phyloP scores from a whole-genome alignment of 2,888 invertebrate genomes.

The Epistrophe eligans region DNA sequence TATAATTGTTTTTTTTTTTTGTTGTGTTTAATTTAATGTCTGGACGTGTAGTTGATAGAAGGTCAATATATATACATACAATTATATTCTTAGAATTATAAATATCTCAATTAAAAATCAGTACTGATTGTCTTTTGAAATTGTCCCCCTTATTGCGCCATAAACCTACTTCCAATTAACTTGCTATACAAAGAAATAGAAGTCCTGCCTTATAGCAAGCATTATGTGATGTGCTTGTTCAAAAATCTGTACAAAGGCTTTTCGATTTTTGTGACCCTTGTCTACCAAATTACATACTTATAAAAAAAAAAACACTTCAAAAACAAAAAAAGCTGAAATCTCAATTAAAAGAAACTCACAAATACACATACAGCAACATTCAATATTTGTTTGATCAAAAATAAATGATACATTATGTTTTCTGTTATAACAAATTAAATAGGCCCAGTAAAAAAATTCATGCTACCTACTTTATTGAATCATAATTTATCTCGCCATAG shows the following conservation, averaged over 20 bases:
- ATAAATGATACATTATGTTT: too few relatives aligned
- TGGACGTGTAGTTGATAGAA: not conserved
- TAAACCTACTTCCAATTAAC: conserved; percentile 60
- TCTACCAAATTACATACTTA: conserved; percentile 59
- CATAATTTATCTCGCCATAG: too few relatives aligned
- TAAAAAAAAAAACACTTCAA: conserved; percentile 49
- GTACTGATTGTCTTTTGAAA: conserved; percentile 31
- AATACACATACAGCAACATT: not conserved
- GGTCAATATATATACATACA: not conserved
- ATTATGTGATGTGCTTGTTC: conserved; percentile 36
- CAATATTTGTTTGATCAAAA: not conserved
- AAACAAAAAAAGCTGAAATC: conserved; percentile 36
- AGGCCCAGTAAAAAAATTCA: too few relatives aligned
- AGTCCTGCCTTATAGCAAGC: not conserved
- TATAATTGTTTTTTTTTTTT: too few relatives aligned
- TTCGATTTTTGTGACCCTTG: conserved; percentile 64
- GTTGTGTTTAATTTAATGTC: not conserved
- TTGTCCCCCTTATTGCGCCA: conserved; percentile 15
- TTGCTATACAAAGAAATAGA: conserved; percentile 25
- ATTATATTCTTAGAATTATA: not conserved
- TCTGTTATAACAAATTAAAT: too few relatives aligned
- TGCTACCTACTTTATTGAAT: too few relatives aligned
- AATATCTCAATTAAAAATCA: conserved; percentile 35
- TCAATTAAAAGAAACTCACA: conserved; percentile 20
- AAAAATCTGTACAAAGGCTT: conserved; percentile 56